Conservation (phyloP, 2,888 invertebrate genomes). For the Polydrusus tereticollis region DNA sequence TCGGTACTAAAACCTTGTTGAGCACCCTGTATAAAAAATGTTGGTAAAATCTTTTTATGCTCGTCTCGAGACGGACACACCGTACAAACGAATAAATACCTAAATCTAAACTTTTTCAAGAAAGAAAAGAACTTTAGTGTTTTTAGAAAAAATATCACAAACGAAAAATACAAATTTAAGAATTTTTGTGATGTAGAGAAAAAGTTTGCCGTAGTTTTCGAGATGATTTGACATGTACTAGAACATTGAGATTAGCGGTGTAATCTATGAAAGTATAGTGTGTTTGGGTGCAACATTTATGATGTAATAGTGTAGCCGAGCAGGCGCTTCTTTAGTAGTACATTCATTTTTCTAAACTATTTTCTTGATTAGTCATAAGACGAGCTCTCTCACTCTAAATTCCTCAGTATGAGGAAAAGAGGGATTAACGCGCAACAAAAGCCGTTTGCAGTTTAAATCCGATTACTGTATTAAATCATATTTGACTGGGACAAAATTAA, state of each 20-base stretch:
- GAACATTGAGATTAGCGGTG: constrained; percentile 11
- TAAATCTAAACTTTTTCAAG: constrained; percentile 56
- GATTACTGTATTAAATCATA: constrained; percentile 51
- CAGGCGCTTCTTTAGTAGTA: constrained; percentile 21
- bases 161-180: constrained; percentile 42
- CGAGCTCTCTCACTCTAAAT: background rate
- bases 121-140: constrained; percentile 48
- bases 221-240: constrained; percentile 4
- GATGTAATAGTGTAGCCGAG: background rate
- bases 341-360: constrained; percentile 43
- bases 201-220: background rate
- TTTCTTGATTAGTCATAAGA: constrained; percentile 27
- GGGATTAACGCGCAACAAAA: background rate
- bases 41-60: too few species aligned
- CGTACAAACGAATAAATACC: constrained; percentile 53
- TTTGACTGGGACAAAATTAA: constrained; percentile 59
- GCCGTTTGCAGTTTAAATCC: background rate
- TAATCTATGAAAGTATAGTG: constrained; percentile 27
- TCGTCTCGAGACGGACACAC: too few species aligned
- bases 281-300: constrained; percentile 8
- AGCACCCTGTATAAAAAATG: too few species aligned
- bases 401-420: background rate
- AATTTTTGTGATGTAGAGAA: constrained; percentile 43
- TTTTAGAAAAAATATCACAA: constrained; percentile 55
- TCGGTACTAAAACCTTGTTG: too few species aligned